Percentiles rank a stretch among this genome's conserved stretches.
Conservation (phyloP, 2,797 vertebrate species). For the Centropyge bicolor region DNA sequence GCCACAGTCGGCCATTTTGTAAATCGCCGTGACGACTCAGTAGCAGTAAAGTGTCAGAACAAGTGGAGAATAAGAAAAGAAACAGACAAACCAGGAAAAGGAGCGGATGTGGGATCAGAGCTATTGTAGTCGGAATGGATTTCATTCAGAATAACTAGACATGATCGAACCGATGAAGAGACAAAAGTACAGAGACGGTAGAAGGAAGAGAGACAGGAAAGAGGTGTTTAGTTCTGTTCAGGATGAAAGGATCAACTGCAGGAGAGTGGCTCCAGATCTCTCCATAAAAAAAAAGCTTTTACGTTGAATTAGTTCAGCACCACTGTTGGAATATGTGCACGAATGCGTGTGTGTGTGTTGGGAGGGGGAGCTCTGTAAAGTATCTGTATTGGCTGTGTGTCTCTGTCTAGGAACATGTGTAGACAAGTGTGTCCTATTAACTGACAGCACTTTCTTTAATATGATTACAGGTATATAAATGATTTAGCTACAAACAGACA, state of each 20-base stretch:
- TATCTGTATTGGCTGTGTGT: constrained; percentile 2
- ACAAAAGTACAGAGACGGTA: constrained; percentile 17
- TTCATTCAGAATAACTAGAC: constrained; percentile 41
- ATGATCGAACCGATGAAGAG: constrained; percentile 25
- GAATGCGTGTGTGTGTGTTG: constrained; percentile 1
- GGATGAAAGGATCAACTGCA: constrained; percentile 58
- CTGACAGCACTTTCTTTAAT: not conserved
- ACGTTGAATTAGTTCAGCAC: constrained; percentile 63
- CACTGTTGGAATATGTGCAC: constrained; percentile 33
- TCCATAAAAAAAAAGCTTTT: constrained; percentile 68
- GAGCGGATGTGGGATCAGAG: constrained; percentile 22
- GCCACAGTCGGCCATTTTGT: constrained; percentile 82
- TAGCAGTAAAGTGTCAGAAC: constrained; percentile 56
- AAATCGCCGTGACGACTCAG: constrained; percentile 66
- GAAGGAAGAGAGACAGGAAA: constrained; percentile 12
- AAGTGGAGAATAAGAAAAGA: constrained; percentile 48
- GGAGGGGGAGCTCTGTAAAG: constrained; percentile 3
- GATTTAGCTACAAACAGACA: not conserved
- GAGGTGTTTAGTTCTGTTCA: constrained; percentile 21
- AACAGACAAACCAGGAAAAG: constrained; percentile 19
- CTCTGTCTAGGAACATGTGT: constrained; percentile 1
- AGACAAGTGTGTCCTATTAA: constrained; percentile 8
- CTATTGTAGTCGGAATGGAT: constrained; percentile 25
- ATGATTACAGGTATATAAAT: not conserved
- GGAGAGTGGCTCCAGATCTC: constrained; percentile 61